Percentiles rank a stretch among this genome's conserved stretches.
Conservation (phyloP, 2,797 vertebrate species). For the Myotis planiceps region DNA sequence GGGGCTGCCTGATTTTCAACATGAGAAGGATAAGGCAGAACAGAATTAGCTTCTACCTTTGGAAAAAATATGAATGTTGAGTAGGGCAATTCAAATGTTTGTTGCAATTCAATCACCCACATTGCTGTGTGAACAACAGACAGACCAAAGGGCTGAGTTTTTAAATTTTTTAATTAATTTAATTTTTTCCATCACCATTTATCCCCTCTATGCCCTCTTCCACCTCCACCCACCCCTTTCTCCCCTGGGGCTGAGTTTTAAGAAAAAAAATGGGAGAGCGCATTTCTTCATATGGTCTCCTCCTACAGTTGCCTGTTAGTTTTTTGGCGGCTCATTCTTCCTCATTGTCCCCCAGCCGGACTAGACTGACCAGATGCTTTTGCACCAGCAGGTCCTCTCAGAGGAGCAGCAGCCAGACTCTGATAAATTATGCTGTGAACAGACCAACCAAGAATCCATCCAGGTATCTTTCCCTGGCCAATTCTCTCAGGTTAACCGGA, state of each 20-base stretch:
- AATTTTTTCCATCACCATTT: background rate
- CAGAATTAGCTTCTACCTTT: conserved; percentile 21
- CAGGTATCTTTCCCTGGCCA: background rate
- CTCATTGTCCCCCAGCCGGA: background rate
- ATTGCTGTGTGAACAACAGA: background rate
- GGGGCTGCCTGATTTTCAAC: background rate
- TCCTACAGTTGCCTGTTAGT: background rate
- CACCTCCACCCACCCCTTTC: background rate
- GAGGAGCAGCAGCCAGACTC: background rate
- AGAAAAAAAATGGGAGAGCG: background rate
- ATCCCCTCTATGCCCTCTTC: background rate
- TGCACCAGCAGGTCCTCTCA: background rate
- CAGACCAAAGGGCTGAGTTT: background rate
- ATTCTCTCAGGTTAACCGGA: background rate
- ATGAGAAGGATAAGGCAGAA: background rate
- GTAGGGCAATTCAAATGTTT: background rate
- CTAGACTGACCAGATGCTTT: background rate
- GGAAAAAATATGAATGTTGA: background rate
- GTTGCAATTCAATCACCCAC: background rate
- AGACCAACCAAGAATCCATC: background rate
- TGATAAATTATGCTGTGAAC: background rate
- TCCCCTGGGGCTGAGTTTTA: background rate
- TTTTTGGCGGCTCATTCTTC: background rate
- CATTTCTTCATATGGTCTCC: background rate
- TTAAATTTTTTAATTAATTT: background rate